Conservation (phyloP, 2,113 vertebrate species). For the Nesospiza acunhae region DNA sequence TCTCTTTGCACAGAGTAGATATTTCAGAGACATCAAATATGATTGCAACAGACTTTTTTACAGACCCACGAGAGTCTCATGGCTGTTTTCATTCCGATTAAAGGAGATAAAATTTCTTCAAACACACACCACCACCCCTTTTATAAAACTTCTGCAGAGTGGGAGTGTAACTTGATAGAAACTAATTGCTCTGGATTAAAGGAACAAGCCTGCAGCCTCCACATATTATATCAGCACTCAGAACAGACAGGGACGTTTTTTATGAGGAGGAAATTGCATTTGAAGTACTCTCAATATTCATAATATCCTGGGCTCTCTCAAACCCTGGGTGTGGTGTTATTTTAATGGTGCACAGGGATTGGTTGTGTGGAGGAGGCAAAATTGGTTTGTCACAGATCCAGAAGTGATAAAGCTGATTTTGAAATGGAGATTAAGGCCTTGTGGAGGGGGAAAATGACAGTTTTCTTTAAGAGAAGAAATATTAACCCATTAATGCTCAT, state of each 20-base stretch:
- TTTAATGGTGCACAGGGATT: background rate
- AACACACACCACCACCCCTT: background rate
- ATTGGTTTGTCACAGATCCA: constrained; percentile 45
- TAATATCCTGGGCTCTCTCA: constrained; percentile 6
- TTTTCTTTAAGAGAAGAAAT: constrained; percentile 15
- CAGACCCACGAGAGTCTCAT: background rate
- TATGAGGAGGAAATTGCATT: constrained; percentile 45
- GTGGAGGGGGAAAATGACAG: background rate
- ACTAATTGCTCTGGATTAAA: constrained; percentile 50
- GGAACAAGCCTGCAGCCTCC: constrained; percentile 50
- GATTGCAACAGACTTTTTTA: background rate
- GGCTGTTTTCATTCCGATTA: background rate
- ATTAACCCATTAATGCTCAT: background rate
- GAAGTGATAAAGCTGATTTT: constrained; percentile 34
- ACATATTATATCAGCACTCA: constrained; percentile 36
- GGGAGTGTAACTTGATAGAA: constrained; percentile 47
- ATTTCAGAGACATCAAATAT: background rate
- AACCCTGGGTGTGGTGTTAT: background rate
- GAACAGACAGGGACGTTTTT: constrained; percentile 28
- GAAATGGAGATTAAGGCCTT: constrained; percentile 19
- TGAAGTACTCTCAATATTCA: constrained; percentile 43
- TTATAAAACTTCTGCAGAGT: constrained; percentile 33
- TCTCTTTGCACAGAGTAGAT: background rate
- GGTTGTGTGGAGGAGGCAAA: constrained; percentile 39
- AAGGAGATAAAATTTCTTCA: background rate